Evolutionary conservation across 2,113 vertebrate species (phyloP).

Genomic region (Ranitomeya variabilis): DNA sequence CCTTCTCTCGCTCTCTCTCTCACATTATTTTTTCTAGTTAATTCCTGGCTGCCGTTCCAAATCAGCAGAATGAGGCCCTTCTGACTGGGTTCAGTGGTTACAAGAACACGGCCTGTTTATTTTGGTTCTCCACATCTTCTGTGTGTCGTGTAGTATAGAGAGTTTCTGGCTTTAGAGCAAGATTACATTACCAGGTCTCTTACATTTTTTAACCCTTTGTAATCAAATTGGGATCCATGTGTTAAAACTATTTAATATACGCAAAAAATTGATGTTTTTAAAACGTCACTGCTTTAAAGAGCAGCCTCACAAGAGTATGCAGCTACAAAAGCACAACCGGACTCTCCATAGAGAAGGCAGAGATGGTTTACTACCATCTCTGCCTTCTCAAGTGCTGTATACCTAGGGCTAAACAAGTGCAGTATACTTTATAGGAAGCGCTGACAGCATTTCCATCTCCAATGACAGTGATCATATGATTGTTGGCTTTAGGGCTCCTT

Average conservation of each 20-base stretch:
- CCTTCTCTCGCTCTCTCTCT: conserved; percentile 39
- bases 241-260: neutral
- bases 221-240: neutral
- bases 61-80: conserved; percentile 74
- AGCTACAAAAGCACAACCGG: no score
- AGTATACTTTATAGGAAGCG: no score
- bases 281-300: no score
- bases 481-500: no score
- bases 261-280: no score
- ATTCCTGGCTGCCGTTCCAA: conserved; percentile 68
- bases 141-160: conserved; percentile 21
- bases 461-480: no score
- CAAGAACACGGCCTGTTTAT: conserved; percentile 63
- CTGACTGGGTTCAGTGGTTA: conserved; percentile 64
- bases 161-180: neutral
- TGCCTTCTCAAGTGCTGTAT: no score
- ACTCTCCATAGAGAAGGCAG: no score
- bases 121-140: conserved; percentile 65
- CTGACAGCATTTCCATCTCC: no score
- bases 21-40: conserved; percentile 41
- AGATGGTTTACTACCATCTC: no score
- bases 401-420: no score
- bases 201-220: neutral
- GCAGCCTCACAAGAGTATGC: no score
- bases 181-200: conserved; percentile 21